phyloP scores from a whole-genome alignment of 2,888 invertebrate genomes.

The Pristionchus fissidentatus region DNA sequence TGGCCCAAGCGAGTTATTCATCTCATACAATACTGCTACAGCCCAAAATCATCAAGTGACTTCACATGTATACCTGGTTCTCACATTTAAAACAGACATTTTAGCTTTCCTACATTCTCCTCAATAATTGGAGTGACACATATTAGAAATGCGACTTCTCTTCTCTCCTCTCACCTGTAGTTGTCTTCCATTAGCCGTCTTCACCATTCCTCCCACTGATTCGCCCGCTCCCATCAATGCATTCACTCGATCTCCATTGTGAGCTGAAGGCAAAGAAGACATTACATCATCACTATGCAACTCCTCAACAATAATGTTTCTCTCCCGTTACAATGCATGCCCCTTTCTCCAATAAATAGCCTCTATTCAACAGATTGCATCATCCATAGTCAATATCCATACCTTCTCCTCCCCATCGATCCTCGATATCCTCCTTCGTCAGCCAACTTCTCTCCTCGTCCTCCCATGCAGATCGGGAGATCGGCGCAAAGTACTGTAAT shows the following conservation, averaged over 20 bases:
- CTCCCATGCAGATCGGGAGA: constrained; percentile 29
- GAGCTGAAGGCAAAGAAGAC: constrained; percentile 76
- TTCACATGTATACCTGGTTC: neutral
- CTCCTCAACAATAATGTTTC: neutral
- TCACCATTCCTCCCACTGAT: constrained; percentile 96
- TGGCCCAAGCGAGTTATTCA: too few relatives aligned
- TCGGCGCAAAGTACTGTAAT: constrained; percentile 49
- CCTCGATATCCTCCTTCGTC: constrained; percentile 34
- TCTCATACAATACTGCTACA: neutral
- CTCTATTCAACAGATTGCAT: neutral
- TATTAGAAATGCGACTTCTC: neutral
- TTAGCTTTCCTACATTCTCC: too few relatives aligned
- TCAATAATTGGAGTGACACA: neutral
- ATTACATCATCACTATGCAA: neutral
- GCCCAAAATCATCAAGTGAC: neutral
- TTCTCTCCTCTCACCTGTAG: constrained; percentile 11
- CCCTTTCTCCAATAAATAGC: too few relatives aligned
- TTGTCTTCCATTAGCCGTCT: constrained; percentile 82
- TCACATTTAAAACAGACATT: too few relatives aligned
- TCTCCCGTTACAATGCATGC: neutral
- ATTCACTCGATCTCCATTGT: constrained; percentile 78
- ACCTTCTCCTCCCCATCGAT: constrained; percentile 20
- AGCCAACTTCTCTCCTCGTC: constrained; percentile 22
- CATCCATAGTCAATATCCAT: neutral
- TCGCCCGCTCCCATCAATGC: constrained; percentile 86